Base-by-base conservation (phyloP, 2,113 vertebrate genomes). In the Cebus imitator region DNA sequence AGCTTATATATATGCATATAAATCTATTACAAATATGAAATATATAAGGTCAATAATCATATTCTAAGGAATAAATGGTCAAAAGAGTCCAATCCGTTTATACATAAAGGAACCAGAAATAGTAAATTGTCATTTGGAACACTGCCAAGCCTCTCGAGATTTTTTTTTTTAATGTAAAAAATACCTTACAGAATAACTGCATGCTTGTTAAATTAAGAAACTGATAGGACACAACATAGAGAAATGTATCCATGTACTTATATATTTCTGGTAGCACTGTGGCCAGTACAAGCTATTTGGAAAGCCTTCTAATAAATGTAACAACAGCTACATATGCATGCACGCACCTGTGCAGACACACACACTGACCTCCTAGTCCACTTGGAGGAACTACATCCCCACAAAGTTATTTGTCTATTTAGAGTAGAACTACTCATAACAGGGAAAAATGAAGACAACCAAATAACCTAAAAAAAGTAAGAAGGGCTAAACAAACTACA, bases 391-490 rank as follows among this genome's bases (percentile, higher is more conserved):
- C 17, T 55, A 27, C 40, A 84, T 35, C 14, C 45, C n/a, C 4
- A 30, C 61, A 57, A 75, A 14, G 35, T 37, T 43, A 64, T 50
- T 76, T 96, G 35, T 58, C 94, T 95, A 66, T 35, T 96, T 8
- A 72, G 40, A 83, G 23, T 27, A 95, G 11, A 70, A 91, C 87
- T 66, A 79, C 64, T 84, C 16, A 0, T 23, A 89, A 55, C 1
- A 30, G 83, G 32, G 76, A 86, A 91, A 96, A 66, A 57, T 86
- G 27, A 91, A 83, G 96, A 81, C 17, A 91, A 91, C 20, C 27
- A 37, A 88, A 72, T 25, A 50, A 37, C 5, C 35, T 76, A 68
- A 45, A 50, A 45, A 64, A 43, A 64, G 23, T 58, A 66, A 73
- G 30, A 55, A 64, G 61, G 82, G 57, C 9, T 58, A 55, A 91